A percentile compares a stretch with the other conserved stretches of the same genome.
Conservation (phyloP, 2,797 vertebrate species). For the Aphelocoma californica region DNA sequence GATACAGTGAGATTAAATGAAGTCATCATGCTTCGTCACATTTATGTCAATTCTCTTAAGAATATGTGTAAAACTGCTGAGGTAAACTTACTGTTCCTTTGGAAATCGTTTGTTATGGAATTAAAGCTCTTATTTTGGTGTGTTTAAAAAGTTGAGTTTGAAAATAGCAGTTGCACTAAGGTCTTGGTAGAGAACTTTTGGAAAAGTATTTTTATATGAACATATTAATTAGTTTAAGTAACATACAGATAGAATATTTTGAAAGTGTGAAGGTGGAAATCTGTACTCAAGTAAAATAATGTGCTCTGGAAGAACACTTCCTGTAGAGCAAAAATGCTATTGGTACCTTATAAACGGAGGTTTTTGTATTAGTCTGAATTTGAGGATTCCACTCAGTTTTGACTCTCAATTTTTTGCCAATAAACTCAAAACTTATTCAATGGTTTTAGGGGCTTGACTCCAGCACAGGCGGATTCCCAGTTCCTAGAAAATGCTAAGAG, state of each 20-base stretch:
- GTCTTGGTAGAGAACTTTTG: not conserved
- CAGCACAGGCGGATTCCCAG: slow-evolving; percentile 91
- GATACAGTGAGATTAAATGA: not conserved
- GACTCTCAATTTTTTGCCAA: not conserved
- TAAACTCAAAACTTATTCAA: slow-evolving; percentile 40
- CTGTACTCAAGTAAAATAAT: not conserved
- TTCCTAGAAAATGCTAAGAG: slow-evolving; percentile 99
- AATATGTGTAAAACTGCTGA: not conserved
- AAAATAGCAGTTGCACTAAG: not conserved
- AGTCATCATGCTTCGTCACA: not conserved
- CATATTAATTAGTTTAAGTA: not conserved
- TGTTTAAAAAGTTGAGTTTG: not conserved
- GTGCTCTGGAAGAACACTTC: not conserved
- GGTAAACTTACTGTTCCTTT: not conserved
- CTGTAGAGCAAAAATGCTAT: not conserved
- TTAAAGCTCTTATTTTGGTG: not conserved
- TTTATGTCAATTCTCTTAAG: not conserved
- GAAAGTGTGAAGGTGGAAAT: not conserved
- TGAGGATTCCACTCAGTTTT: not conserved
- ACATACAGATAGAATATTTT: not conserved
- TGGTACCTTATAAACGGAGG: not conserved
- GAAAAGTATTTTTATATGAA: not conserved
- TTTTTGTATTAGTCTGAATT: not conserved
- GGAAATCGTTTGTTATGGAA: not conserved
- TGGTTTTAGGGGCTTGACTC: slow-evolving; percentile 89